Evolutionary conservation across 1,140 invertebrate species (phyloP).

Genomic region (Drosophila kohkoa): DNA sequence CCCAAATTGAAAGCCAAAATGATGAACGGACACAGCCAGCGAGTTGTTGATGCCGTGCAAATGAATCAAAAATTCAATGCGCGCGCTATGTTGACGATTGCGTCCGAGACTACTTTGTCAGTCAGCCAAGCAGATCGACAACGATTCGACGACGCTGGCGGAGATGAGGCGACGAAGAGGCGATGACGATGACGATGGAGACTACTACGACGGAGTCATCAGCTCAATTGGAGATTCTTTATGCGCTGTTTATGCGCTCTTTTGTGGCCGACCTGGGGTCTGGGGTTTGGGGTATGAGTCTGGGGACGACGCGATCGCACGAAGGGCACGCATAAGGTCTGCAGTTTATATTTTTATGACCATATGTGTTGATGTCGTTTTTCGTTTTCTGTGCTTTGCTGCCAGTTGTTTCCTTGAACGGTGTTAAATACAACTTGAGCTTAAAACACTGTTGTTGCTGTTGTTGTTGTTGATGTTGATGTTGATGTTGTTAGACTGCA

Average conservation of each 20-base stretch:
- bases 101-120: conserved; percentile 45
- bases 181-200: not conserved
- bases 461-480: conserved; percentile 18
- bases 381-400: conserved; percentile 25
- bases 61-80: conserved; percentile 81
- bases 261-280: conserved; percentile 37
- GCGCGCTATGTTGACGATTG: conserved; percentile 61
- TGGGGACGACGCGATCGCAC: conserved; percentile 52
- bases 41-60: conserved; percentile 23
- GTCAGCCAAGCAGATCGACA: conserved; percentile 38
- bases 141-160: not conserved
- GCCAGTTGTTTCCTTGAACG: conserved; percentile 65
- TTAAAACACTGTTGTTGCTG: conserved; percentile 10
- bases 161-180: not conserved
- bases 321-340: conserved; percentile 67
- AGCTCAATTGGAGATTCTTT: conserved; percentile 78
- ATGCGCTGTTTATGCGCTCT: conserved; percentile 66
- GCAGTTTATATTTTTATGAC: conserved; percentile 58
- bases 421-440: conserved; percentile 60
- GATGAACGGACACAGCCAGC: conserved; percentile 16
- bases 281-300: conserved; percentile 10
- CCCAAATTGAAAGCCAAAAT: conserved; percentile 19
- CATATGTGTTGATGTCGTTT: conserved; percentile 23
- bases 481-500: conserved; percentile 49
- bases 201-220: conserved; percentile 14